Evolutionary conservation across 2,113 vertebrate species (phyloP).

Genomic region (Centropristis striata): DNA sequence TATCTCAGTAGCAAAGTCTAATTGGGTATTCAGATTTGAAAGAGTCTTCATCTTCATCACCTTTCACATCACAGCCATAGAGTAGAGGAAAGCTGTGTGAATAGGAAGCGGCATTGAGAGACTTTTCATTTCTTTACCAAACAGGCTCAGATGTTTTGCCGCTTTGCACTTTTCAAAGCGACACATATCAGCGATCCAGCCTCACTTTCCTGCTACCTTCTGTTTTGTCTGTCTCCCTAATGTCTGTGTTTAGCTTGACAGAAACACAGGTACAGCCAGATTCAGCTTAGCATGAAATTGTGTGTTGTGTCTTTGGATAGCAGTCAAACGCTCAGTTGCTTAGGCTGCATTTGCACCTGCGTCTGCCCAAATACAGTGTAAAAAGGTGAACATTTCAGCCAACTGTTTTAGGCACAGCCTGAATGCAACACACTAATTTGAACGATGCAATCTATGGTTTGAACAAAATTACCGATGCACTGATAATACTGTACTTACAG

Average conservation of each 20-base stretch:
- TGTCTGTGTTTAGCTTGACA: neutral
- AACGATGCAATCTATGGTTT: neutral
- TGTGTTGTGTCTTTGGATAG: neutral
- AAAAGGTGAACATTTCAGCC: neutral
- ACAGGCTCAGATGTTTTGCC: conserved; percentile 13
- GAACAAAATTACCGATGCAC: neutral
- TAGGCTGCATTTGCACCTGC: neutral
- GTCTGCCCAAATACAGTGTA: neutral
- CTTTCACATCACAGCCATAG: conserved; percentile 21
- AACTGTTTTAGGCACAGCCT: neutral
- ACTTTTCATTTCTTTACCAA: conserved; percentile 13
- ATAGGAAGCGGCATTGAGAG: neutral
- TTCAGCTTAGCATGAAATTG: neutral
- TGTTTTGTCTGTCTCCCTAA: neutral
- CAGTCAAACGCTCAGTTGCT: neutral
- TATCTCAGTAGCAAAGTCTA: conserved; percentile 30
- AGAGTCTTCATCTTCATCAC: conserved; percentile 38
- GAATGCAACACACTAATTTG: neutral
- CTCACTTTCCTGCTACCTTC: conserved; percentile 12
- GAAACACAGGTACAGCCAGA: neutral
- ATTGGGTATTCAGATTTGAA: conserved; percentile 56
- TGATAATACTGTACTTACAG: neutral
- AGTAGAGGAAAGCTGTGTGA: conserved; percentile 30
- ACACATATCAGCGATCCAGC: conserved; percentile 9
- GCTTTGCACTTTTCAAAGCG: conserved; percentile 20